Percentiles rank a stretch among this genome's conserved stretches.
Conservation (phyloP, 1,140 invertebrate genomes). For the Drosophila simulans region DNA sequence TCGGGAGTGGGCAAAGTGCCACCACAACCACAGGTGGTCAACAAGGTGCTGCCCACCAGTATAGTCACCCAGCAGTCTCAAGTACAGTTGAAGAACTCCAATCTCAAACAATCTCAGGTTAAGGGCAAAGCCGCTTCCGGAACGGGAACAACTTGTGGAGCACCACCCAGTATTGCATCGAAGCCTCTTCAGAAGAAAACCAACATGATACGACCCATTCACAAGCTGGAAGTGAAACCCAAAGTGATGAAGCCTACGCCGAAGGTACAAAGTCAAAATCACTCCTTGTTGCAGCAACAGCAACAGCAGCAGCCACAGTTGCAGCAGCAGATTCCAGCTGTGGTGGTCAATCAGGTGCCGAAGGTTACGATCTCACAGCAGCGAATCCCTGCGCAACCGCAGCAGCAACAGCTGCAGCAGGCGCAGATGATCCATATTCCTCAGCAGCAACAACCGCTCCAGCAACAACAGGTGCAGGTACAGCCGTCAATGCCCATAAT, state of each 20-base stretch:
- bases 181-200: slow-evolving; percentile 74
- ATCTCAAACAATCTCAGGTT: slow-evolving; percentile 29
- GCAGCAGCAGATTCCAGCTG: slow-evolving; percentile 18
- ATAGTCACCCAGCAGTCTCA: slow-evolving; percentile 57
- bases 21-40: slow-evolving; percentile 73
- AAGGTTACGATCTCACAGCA: slow-evolving; percentile 52
- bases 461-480: slow-evolving; percentile 27
- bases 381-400: slow-evolving; percentile 27
- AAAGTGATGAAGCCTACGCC: slow-evolving; percentile 72
- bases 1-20: slow-evolving; percentile 64
- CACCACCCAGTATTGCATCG: slow-evolving; percentile 68
- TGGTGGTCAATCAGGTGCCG: slow-evolving; percentile 26
- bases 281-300: slow-evolving; percentile 33
- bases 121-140: slow-evolving; percentile 37
- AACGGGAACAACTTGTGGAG: slow-evolving; percentile 61
- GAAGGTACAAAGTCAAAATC: slow-evolving; percentile 41
- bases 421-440: slow-evolving; percentile 37
- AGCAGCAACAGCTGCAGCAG: slow-evolving; percentile 31
- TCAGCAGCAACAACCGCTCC: slow-evolving; percentile 24
- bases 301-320: slow-evolving; percentile 22
- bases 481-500: slow-evolving; percentile 52
- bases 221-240: slow-evolving; percentile 79
- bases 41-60: slow-evolving; percentile 75
- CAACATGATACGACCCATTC: slow-evolving; percentile 74
- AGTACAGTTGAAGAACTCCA: slow-evolving; percentile 25